These are phyloP conservation scores for Phenganax stokvisi DNA, from an alignment of 92 coral and sea anemone species.

Conservation along the genomic window DNA sequence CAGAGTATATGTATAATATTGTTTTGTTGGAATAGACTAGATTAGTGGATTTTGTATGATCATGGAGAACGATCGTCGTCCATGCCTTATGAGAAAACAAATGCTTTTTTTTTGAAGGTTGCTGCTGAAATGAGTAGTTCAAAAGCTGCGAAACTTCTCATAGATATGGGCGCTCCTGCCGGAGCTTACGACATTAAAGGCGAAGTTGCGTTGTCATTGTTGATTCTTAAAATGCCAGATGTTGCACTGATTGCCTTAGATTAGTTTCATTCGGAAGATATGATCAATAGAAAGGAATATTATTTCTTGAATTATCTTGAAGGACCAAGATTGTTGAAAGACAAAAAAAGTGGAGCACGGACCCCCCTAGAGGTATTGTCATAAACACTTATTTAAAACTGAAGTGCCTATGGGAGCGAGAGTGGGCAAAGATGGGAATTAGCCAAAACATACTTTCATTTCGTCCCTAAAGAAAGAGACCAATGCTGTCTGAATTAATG, in stretches of 20 bases:
- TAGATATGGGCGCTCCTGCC: constrained; percentile 76
- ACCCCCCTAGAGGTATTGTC: constrained; percentile 63
- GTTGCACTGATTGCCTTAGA: constrained; percentile 69
- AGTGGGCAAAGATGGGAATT: no score
- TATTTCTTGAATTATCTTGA: constrained; percentile 60
- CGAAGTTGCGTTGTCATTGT: constrained; percentile 72
- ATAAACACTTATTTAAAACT: constrained; percentile 11
- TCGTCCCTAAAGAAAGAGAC: no score
- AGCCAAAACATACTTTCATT: no score
- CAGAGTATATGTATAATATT: no score
- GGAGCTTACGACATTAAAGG: constrained; percentile 79
- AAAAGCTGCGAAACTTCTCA: constrained; percentile 69
- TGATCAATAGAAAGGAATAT: constrained; percentile 54
- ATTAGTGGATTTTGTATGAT: no score
- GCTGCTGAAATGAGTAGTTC: constrained; percentile 94
- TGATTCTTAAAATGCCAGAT: constrained; percentile 89
- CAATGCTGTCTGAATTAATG: no score
- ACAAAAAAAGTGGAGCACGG: constrained; percentile 78
- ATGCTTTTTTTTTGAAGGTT: constrained; percentile 40
- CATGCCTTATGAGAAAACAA: no score
- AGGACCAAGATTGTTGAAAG: constrained; percentile 38
- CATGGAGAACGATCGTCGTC: no score
- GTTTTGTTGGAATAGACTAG: no score
- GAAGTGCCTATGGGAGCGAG: no score
- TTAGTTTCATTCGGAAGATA: constrained; percentile 57